phyloP scores from a whole-genome alignment of 1,140 invertebrate genomes.

The Aleiodes sp. region DNA sequence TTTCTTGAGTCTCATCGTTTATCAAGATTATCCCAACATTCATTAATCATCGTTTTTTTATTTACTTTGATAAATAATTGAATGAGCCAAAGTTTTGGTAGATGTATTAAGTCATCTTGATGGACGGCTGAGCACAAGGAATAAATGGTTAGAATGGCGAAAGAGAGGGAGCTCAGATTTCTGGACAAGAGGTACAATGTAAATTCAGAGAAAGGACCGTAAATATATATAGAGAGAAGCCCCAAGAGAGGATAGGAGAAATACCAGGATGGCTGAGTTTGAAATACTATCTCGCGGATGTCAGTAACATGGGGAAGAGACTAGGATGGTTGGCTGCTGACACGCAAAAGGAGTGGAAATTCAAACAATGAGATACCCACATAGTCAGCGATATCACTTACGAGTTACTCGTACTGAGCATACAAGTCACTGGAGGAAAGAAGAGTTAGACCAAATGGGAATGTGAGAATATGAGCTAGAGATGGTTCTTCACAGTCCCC shows the following conservation, averaged over 20 bases:
- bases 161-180: neutral
- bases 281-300: constrained; percentile 20
- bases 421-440: neutral
- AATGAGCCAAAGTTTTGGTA: neutral
- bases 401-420: neutral
- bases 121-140: neutral
- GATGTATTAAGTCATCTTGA: neutral
- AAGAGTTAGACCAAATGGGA: neutral
- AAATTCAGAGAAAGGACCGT: constrained; percentile 9
- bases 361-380: constrained; percentile 33
- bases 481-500: no score
- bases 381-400: constrained; percentile 22
- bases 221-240: neutral
- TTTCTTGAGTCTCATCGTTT: no score
- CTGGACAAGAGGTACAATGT: constrained; percentile 3
- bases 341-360: constrained; percentile 26
- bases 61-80: neutral
- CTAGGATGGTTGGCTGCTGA: constrained; percentile 22
- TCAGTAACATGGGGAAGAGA: constrained; percentile 9
- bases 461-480: no score
- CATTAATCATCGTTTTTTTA: neutral
- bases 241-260: neutral
- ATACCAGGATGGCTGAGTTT: neutral
- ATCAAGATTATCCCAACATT: neutral
- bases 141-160: neutral